Evolutionary conservation across 2,888 invertebrate species (phyloP).

Genomic region (Scaptomyza tumidula): DNA sequence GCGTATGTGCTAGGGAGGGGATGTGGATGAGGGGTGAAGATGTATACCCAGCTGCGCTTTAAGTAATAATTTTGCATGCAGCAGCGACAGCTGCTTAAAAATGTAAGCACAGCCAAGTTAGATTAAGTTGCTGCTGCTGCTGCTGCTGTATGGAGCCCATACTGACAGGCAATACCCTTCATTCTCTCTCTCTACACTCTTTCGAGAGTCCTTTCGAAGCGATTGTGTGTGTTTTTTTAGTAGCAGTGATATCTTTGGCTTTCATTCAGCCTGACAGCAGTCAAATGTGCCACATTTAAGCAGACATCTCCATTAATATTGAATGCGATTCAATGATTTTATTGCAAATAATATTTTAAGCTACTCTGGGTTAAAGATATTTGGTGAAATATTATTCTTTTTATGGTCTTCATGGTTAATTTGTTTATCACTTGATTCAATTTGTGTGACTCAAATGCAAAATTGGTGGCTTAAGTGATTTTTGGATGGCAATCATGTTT

Average conservation of each 20-base stretch:
- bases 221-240: background rate
- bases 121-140: slow-evolving; percentile 52
- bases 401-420: background rate
- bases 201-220: background rate
- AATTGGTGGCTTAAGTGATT: background rate
- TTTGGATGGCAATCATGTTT: slow-evolving; percentile 5
- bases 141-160: slow-evolving; percentile 14
- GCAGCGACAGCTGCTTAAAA: slow-evolving; percentile 77
- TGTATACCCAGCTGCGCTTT: slow-evolving; percentile 73
- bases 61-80: slow-evolving; percentile 79
- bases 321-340: background rate
- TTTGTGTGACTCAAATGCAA: background rate
- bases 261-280: background rate
- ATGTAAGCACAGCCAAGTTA: slow-evolving; percentile 65
- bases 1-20: slow-evolving; percentile 20
- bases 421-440: background rate
- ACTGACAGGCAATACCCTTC: slow-evolving; percentile 1
- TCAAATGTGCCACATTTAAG: background rate
- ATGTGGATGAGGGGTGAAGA: background rate
- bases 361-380: background rate
- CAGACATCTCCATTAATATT: slow-evolving; percentile 2
- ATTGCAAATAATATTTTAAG: slow-evolving; percentile 3
- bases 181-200: background rate
- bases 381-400: background rate
- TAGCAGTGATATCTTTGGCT: background rate